phyloP scores from a whole-genome alignment of 2,888 invertebrate genomes.

The Auanema sp. region DNA sequence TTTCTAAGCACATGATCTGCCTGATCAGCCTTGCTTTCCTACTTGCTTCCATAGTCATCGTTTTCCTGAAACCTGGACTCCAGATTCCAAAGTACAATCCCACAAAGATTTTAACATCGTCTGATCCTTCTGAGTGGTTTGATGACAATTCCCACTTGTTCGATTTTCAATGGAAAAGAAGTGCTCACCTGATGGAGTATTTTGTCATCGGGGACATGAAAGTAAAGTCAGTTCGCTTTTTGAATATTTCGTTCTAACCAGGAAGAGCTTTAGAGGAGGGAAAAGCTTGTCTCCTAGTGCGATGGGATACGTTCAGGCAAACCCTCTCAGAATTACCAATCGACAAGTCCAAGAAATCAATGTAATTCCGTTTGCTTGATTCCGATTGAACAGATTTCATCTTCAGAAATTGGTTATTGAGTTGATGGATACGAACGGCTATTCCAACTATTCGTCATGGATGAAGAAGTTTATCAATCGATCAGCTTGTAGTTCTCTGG shows the following conservation, averaged over 20 bases:
- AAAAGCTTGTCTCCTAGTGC: too few relatives aligned
- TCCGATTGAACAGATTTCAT: too few relatives aligned
- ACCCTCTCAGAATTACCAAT: too few relatives aligned
- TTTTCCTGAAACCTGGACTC: conserved; percentile 34
- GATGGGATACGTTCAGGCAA: too few relatives aligned
- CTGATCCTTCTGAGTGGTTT: conserved; percentile 51
- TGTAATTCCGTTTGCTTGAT: too few relatives aligned
- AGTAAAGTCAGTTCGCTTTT: conserved; percentile 9
- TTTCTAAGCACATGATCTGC: too few relatives aligned
- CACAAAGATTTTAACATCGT: conserved; percentile 43
- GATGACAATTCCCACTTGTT: conserved; percentile 49
- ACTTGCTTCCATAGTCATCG: conserved; percentile 15
- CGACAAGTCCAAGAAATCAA: too few relatives aligned
- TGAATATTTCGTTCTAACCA: background rate
- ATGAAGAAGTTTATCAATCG: too few relatives aligned
- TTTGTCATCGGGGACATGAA: conserved; percentile 26
- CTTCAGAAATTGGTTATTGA: too few relatives aligned
- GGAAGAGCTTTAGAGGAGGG: background rate
- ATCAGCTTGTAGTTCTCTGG: background rate
- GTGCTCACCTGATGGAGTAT: conserved; percentile 33
- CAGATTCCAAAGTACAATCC: conserved; percentile 56
- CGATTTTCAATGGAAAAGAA: conserved; percentile 40
- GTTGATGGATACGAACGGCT: too few relatives aligned
- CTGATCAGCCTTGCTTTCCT: too few relatives aligned
- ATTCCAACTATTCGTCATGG: too few relatives aligned